Evolutionary conservation across 2,113 vertebrate genomes (phyloP).

Genomic region (Propithecus coquereli): DNA sequence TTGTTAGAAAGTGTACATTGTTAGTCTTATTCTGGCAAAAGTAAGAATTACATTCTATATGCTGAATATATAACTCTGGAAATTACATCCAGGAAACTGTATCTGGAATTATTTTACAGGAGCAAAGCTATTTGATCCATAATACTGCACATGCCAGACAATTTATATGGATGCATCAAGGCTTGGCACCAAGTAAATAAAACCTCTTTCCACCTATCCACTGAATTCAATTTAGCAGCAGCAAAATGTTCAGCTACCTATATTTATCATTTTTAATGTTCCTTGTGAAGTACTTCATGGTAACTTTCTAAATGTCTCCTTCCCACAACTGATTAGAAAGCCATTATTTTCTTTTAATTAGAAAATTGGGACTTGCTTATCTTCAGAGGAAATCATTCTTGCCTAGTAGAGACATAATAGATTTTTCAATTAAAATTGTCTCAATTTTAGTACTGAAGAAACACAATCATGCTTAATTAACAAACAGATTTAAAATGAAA

Average conservation of each 20-base stretch:
- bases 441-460: constrained; percentile 8
- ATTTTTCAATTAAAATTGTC: constrained; percentile 19
- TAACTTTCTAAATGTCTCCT: constrained; percentile 51
- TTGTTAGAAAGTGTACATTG: neutral
- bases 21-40: neutral
- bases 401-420: neutral
- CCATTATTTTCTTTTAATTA: constrained; percentile 71
- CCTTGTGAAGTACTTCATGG: neutral
- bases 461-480: constrained; percentile 23
- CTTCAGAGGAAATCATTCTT: constrained; percentile 34
- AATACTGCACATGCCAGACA: neutral
- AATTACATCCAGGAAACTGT: neutral
- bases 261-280: constrained; percentile 53
- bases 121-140: constrained; percentile 31
- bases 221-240: constrained; percentile 46
- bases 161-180: constrained; percentile 37
- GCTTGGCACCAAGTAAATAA: constrained; percentile 41
- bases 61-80: neutral
- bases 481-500: constrained; percentile 24
- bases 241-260: constrained; percentile 8
- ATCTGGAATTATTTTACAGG: constrained; percentile 34
- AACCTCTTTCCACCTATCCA: neutral
- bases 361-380: neutral
- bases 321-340: constrained; percentile 41
- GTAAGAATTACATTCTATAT: neutral